Evolutionary conservation across 2,888 invertebrate genomes (phyloP).

Genomic region (Limnephilus rhombicus): DNA sequence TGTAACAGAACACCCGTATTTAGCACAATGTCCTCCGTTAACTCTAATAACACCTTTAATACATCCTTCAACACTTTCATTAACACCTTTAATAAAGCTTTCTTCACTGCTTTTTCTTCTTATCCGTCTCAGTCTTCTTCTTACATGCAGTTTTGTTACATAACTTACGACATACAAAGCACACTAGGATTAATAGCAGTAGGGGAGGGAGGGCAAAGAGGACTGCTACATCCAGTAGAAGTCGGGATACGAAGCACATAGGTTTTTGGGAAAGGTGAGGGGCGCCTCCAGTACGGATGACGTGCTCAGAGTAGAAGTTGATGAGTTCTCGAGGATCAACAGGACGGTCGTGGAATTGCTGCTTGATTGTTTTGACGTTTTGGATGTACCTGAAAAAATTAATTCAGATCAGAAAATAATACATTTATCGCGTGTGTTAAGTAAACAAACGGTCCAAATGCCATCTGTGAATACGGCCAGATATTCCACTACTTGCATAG

Average conservation of each 20-base stretch:
- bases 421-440: too few relatives aligned
- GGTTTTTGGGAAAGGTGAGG: conserved; percentile 56
- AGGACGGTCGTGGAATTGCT: conserved; percentile 58
- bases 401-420: background rate
- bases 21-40: background rate
- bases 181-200: background rate
- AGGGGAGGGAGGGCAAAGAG: conserved; percentile 27
- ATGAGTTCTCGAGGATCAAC: conserved; percentile 58
- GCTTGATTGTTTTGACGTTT: conserved; percentile 50
- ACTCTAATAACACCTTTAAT: background rate
- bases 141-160: background rate
- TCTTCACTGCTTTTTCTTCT: background rate
- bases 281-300: conserved; percentile 60
- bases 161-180: background rate
- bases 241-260: conserved; percentile 33
- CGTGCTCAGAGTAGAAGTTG: conserved; percentile 57
- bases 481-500: too few relatives aligned
- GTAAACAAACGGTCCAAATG: too few relatives aligned
- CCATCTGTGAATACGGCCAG: too few relatives aligned
- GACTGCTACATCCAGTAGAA: conserved; percentile 54
- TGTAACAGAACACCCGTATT: background rate
- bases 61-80: too few relatives aligned
- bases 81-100: too few relatives aligned
- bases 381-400: conserved; percentile 52
- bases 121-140: background rate